Evolutionary conservation across 2,113 vertebrate genomes (phyloP).

Genomic region (Neotragus pygmaeus): DNA sequence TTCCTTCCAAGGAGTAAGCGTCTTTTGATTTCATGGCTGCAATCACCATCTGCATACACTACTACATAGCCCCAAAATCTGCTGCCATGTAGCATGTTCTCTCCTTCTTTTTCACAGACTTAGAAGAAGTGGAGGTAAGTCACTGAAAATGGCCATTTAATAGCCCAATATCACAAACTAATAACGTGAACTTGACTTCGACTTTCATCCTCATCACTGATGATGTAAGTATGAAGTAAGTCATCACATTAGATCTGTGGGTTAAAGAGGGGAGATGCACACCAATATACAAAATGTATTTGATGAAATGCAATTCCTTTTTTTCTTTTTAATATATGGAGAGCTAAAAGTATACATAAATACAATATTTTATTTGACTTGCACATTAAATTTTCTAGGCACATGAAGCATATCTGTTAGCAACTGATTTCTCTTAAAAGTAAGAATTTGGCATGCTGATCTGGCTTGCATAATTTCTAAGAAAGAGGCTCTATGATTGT

Average conservation of each 20-base stretch:
- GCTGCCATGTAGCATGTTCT: neutral
- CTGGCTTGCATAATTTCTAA: neutral
- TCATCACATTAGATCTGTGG: neutral
- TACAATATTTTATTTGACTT: neutral
- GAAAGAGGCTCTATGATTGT: neutral
- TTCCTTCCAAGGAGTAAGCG: no score
- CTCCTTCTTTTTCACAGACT: neutral
- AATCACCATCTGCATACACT: neutral
- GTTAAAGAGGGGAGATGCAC: neutral
- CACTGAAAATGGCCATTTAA: neutral
- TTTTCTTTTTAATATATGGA: neutral
- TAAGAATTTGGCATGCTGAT: neutral
- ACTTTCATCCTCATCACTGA: neutral
- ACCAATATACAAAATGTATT: neutral
- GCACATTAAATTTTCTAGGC: neutral
- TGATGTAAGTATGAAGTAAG: neutral
- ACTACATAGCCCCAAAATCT: neutral
- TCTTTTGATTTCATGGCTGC: no score
- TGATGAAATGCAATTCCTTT: neutral
- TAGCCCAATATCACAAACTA: neutral
- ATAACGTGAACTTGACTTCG: neutral
- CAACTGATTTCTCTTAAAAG: slow-evolving; percentile 17
- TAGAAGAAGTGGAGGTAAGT: neutral
- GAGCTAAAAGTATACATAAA: neutral
- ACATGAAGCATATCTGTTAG: neutral